Percentiles rank a stretch among this genome's conserved stretches.
phyloP scores from a whole-genome alignment of 1,140 invertebrate species.

The Ptiloglossa arizonensis region DNA sequence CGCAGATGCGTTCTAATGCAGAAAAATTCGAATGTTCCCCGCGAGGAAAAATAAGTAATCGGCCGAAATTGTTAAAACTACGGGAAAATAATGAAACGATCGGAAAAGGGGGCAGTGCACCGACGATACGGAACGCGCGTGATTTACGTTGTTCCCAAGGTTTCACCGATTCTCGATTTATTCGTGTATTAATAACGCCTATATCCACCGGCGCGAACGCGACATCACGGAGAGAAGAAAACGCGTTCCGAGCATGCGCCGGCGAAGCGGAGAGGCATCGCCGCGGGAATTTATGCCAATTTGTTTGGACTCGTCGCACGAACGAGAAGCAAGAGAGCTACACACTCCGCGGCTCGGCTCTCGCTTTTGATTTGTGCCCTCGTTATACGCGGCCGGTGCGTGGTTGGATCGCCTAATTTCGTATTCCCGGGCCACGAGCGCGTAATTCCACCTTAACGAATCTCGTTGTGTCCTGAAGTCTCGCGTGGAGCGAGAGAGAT shows the following conservation, averaged over 20 bases:
- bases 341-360: conserved; percentile 63
- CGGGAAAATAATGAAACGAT: too few species aligned
- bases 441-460: conserved; percentile 74
- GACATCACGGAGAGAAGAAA: not conserved
- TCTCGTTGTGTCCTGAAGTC: conserved; percentile 54
- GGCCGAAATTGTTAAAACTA: too few species aligned
- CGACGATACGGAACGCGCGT: too few species aligned
- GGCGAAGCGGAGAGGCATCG: conserved; percentile 8
- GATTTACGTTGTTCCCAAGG: too few species aligned
- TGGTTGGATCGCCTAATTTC: conserved; percentile 70
- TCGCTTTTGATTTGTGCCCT: conserved; percentile 76
- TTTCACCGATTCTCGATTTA: too few species aligned
- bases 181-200: too few species aligned
- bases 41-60: too few species aligned
- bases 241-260: not conserved
- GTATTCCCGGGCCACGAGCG: conserved; percentile 73
- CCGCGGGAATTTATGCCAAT: conserved; percentile 78
- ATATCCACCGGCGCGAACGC: too few species aligned
- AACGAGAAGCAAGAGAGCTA: conserved; percentile 30
- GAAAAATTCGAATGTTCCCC: too few species aligned
- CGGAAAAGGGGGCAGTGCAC: too few species aligned
- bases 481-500: conserved; percentile 19
- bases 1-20: too few species aligned
- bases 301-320: conserved; percentile 72
- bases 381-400: conserved; percentile 66